Conservation (phyloP, 2,113 vertebrate genomes). For the Sander vitreus region DNA sequence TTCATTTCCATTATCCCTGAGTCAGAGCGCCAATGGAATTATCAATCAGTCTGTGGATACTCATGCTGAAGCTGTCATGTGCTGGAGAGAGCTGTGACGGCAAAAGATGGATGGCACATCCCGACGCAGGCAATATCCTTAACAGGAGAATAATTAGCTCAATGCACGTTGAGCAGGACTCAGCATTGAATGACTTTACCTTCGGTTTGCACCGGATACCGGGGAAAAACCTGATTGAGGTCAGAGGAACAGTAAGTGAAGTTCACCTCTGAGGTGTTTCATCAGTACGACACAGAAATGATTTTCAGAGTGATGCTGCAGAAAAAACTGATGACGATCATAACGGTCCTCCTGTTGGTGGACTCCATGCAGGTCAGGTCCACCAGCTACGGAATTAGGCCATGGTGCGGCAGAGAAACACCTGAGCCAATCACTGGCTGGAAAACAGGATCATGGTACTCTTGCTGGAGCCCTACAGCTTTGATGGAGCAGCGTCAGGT, state of each 20-base stretch:
- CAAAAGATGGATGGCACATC: slow-evolving; percentile 64
- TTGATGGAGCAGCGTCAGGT: slow-evolving; percentile 74
- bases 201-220: background rate
- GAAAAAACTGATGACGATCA: slow-evolving; percentile 3
- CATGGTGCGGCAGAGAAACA: slow-evolving; percentile 35
- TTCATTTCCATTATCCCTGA: slow-evolving; percentile 69
- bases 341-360: background rate
- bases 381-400: slow-evolving; percentile 49
- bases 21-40: slow-evolving; percentile 66
- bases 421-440: slow-evolving; percentile 55
- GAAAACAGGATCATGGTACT: slow-evolving; percentile 33
- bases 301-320: slow-evolving; percentile 21
- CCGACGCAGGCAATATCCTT: slow-evolving; percentile 34
- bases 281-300: background rate
- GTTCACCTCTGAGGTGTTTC: background rate
- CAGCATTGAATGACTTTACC: slow-evolving; percentile 1
- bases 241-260: background rate
- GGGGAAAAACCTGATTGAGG: background rate
- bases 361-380: slow-evolving; percentile 8
- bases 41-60: slow-evolving; percentile 73
- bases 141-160: slow-evolving; percentile 49
- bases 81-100: slow-evolving; percentile 49
- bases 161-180: slow-evolving; percentile 28
- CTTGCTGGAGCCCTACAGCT: slow-evolving; percentile 46
- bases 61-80: slow-evolving; percentile 67